Conservation (phyloP, 2,888 invertebrate species). For the Tipula confusa region DNA sequence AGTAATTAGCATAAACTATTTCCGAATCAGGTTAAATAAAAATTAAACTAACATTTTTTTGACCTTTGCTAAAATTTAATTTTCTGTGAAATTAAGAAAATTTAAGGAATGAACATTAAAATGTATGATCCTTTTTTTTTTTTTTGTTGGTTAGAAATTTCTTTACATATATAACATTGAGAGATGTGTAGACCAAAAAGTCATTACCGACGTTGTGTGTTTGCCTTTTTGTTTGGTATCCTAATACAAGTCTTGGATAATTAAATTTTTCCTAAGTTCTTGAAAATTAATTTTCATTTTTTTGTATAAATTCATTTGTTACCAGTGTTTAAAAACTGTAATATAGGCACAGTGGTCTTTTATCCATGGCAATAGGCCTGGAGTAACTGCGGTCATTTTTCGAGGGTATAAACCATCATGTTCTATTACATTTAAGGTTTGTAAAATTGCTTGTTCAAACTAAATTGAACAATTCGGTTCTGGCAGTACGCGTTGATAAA, state of each 20-base stretch:
- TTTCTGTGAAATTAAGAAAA: slow-evolving; percentile 1
- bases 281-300: slow-evolving; percentile 6
- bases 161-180: background rate
- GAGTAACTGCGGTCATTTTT: too few relatives aligned
- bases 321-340: background rate
- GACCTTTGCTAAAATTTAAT: slow-evolving; percentile 5
- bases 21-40: background rate
- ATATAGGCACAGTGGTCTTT: too few relatives aligned
- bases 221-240: background rate
- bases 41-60: too few relatives aligned
- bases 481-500: too few relatives aligned
- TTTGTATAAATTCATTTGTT: background rate
- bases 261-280: background rate
- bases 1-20: background rate
- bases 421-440: too few relatives aligned
- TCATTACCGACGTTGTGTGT: slow-evolving; percentile 3
- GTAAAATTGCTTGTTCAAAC: too few relatives aligned
- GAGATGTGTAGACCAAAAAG: background rate
- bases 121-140: background rate
- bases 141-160: background rate
- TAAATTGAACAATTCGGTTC: too few relatives aligned
- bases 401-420: too few relatives aligned
- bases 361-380: too few relatives aligned
- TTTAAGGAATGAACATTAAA: background rate
- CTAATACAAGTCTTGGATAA: background rate